Evolutionary conservation across 2,113 vertebrate species (phyloP).

Genomic region (Paradoxurus hermaphroditus): DNA sequence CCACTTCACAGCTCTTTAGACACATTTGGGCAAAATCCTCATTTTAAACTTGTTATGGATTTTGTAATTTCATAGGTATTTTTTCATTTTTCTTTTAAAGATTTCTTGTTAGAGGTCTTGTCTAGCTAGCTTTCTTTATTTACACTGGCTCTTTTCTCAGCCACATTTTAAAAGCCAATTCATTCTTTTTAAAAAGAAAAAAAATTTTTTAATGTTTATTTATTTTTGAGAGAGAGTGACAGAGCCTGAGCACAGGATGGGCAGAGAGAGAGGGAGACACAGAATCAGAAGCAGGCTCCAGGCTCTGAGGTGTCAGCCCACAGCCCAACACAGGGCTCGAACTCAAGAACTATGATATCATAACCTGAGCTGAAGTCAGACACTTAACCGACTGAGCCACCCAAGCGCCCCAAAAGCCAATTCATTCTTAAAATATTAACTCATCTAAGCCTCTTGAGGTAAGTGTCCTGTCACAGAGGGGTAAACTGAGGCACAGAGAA

Average conservation of each 20-base stretch:
- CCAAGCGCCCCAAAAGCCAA: background rate
- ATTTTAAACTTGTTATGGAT: conserved; percentile 48
- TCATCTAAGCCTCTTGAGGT: background rate
- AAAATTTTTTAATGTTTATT: too few species aligned
- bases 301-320: too few species aligned
- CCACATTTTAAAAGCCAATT: conserved; percentile 36
- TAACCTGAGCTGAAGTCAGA: too few species aligned
- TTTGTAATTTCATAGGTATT: conserved; percentile 41
- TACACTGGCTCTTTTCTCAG: background rate
- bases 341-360: too few species aligned
- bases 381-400: too few species aligned
- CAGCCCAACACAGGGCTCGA: too few species aligned
- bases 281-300: too few species aligned
- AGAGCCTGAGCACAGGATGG: too few species aligned
- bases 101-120: conserved; percentile 38
- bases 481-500: background rate
- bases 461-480: background rate
- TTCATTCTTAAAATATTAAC: background rate
- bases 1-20: conserved; percentile 39
- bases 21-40: conserved; percentile 30
- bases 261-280: too few species aligned
- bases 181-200: background rate
- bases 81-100: conserved; percentile 50
- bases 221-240: too few species aligned
- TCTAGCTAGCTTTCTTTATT: background rate